Evolutionary conservation across 2,888 invertebrate genomes (phyloP).

Genomic region (Pherbina coryleti): DNA sequence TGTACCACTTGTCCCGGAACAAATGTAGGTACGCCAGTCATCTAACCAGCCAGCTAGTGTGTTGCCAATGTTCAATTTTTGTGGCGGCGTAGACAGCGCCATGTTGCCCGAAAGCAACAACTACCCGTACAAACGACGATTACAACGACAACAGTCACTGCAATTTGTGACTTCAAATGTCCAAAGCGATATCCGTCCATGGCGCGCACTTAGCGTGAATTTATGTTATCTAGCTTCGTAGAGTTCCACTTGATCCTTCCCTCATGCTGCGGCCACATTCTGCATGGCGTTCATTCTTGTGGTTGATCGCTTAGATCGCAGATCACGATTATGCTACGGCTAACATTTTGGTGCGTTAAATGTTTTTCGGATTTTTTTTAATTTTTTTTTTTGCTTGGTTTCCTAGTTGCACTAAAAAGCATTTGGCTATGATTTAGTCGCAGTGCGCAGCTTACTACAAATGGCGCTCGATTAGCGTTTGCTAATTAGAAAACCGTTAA

Average conservation of each 20-base stretch:
- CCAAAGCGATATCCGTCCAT: conserved; percentile 6
- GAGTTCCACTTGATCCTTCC: not conserved
- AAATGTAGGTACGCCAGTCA: conserved; percentile 14
- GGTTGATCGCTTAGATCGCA: conserved; percentile 7
- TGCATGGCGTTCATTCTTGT: not conserved
- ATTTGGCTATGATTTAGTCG: not conserved
- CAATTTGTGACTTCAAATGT: conserved; percentile 32
- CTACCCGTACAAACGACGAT: conserved; percentile 46
- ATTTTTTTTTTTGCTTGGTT: not conserved
- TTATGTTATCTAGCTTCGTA: not conserved
- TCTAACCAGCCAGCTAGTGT: not conserved
- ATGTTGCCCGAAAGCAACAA: conserved; percentile 56
- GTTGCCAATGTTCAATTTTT: conserved; percentile 1
- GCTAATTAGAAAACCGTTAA: not conserved
- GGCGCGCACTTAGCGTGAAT: not conserved
- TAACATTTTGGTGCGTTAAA: conserved; percentile 25
- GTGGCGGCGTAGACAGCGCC: conserved; percentile 52
- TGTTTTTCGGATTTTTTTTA: not conserved
- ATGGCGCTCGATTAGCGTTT: not conserved
- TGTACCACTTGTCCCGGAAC: conserved; percentile 63
- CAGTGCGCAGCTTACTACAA: not conserved
- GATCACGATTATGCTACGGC: conserved; percentile 5
- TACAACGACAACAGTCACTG: conserved; percentile 39
- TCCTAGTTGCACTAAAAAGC: not conserved
- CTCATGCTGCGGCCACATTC: not conserved